phyloP scores from a whole-genome alignment of 1,140 invertebrate genomes.

The Drosophila ananassae region DNA sequence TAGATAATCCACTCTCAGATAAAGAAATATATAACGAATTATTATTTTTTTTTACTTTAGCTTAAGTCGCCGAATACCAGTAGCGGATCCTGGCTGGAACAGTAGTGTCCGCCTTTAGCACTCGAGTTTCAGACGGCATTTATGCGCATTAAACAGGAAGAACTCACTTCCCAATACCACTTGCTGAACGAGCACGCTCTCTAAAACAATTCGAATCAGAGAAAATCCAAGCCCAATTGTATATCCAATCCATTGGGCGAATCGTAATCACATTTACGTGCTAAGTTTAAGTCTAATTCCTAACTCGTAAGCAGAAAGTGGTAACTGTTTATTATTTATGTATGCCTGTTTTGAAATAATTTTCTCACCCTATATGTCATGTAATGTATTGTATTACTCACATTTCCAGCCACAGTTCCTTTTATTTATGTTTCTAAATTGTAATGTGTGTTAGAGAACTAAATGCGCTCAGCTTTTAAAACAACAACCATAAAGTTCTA shows the following conservation, averaged over 20 bases:
- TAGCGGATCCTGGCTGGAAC: conserved; percentile 81
- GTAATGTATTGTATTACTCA: conserved; percentile 18
- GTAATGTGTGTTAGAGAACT: not conserved
- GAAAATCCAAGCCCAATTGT: conserved; percentile 8
- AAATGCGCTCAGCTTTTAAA: not conserved
- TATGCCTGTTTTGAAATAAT: conserved; percentile 37
- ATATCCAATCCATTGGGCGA: conserved; percentile 12
- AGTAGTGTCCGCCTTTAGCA: conserved; percentile 55
- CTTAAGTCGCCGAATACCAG: conserved; percentile 81
- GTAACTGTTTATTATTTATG: conserved; percentile 27
- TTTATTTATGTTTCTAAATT: conserved; percentile 26
- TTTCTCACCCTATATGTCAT: conserved; percentile 32
- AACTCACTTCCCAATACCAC: conserved; percentile 11
- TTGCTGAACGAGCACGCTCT: conserved; percentile 74
- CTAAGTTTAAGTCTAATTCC: conserved; percentile 59
- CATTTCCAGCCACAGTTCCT: conserved; percentile 46
- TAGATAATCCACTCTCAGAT: not conserved
- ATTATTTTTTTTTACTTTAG: conserved; percentile 21
- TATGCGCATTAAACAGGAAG: conserved; percentile 30
- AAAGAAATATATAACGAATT: not conserved
- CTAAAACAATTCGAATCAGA: conserved; percentile 51
- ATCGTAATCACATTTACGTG: conserved; percentile 52
- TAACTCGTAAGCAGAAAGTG: conserved; percentile 61
- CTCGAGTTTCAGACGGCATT: conserved; percentile 34
- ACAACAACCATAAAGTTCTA: conserved; percentile 23